Conservation (phyloP, 1,140 invertebrate species). For the Pogonomyrmex barbatus region DNA sequence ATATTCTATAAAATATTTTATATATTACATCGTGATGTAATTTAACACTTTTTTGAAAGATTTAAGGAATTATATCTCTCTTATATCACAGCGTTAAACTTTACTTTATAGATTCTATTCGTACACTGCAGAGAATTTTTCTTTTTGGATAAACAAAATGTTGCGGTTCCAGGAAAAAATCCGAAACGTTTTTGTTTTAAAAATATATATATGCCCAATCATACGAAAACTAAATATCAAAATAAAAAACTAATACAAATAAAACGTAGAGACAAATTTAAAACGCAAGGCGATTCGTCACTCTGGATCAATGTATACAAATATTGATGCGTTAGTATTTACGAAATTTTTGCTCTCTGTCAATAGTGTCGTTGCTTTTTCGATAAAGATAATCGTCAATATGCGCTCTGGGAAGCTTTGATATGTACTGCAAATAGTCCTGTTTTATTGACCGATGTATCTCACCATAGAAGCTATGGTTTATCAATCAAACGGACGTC, state of each 20-base stretch:
- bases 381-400: conserved; percentile 53
- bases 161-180: neutral
- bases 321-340: conserved; percentile 29
- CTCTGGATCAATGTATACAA: conserved; percentile 32
- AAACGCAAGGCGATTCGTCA: conserved; percentile 22
- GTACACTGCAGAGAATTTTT: neutral
- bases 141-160: neutral
- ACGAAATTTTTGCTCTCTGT: conserved; percentile 36
- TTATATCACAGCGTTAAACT: neutral
- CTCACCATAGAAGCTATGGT: conserved; percentile 26
- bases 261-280: conserved; percentile 14
- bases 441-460: conserved; percentile 53
- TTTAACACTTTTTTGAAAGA: neutral
- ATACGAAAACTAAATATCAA: conserved; percentile 26
- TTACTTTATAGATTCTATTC: neutral
- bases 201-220: conserved; percentile 17
- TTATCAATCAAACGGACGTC: conserved; percentile 52
- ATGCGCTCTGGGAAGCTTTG: conserved; percentile 34
- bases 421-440: conserved; percentile 48
- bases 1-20: neutral
- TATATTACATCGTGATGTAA: neutral
- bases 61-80: neutral
- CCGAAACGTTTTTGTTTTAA: neutral
- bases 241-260: conserved; percentile 29
- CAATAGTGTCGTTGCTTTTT: conserved; percentile 30